phyloP scores from a whole-genome alignment of 2,113 vertebrate genomes.

The Phaethornis superciliosus region DNA sequence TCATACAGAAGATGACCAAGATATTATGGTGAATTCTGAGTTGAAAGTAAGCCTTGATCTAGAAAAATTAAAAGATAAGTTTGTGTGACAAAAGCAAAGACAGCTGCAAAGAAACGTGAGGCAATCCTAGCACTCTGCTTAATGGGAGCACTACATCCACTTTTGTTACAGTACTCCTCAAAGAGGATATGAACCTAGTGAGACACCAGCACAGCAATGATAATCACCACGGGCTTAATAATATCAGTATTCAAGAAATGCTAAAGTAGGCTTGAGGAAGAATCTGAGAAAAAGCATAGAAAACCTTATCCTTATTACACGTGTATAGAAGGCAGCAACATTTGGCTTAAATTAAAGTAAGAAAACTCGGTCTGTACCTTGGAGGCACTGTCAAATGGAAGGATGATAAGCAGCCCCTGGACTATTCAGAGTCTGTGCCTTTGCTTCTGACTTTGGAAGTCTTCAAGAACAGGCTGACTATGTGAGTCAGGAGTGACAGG shows the following conservation, averaged over 20 bases:
- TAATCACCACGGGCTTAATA: background rate
- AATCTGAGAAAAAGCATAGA: background rate
- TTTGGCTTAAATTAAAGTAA: conserved; percentile 15
- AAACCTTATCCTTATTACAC: background rate
- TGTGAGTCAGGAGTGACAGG: background rate
- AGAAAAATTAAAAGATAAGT: background rate
- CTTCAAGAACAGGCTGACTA: background rate
- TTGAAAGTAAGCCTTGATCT: background rate
- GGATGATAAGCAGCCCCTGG: background rate
- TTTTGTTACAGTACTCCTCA: background rate
- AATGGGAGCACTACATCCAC: background rate
- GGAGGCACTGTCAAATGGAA: background rate
- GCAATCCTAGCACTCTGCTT: background rate
- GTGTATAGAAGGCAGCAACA: background rate
- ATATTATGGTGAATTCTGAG: background rate
- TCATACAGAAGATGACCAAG: accelerated
- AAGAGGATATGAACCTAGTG: background rate
- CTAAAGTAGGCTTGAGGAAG: background rate
- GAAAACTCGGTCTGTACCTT: background rate
- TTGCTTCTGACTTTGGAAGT: background rate
- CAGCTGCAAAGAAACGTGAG: background rate
- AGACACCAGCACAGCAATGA: background rate
- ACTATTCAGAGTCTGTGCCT: background rate
- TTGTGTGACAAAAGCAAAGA: background rate
- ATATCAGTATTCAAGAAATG: background rate